Conservation (phyloP, 2,113 vertebrate species). For the Pimephales promelas region DNA sequence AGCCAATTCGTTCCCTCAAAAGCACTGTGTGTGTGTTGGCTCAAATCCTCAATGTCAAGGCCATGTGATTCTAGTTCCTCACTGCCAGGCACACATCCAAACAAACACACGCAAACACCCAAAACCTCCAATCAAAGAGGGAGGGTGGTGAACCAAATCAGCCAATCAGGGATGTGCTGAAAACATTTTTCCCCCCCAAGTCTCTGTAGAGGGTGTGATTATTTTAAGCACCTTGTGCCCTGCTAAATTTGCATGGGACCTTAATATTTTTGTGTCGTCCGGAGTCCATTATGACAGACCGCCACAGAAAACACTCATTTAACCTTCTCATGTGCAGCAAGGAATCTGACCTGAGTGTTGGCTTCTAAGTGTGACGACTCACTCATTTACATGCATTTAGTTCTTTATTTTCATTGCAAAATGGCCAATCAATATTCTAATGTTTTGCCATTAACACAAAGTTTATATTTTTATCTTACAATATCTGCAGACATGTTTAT, state of each 20-base stretch:
- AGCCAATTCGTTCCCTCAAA: not conserved
- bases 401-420: not conserved
- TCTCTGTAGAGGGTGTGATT: not conserved
- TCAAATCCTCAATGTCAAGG: not conserved
- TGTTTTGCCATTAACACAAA: not conserved
- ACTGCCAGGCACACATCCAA: conserved; percentile 11
- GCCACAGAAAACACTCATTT: not conserved
- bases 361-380: not conserved
- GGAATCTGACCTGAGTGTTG: not conserved
- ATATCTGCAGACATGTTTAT: not conserved
- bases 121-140: conserved; percentile 33
- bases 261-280: conserved; percentile 37
- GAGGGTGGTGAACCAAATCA: conserved; percentile 15
- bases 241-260: conserved; percentile 54
- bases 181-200: not conserved
- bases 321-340: conserved; percentile 19
- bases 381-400: not conserved
- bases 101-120: conserved; percentile 11
- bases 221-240: conserved; percentile 39
- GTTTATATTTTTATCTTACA: too few relatives aligned
- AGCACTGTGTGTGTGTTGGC: not conserved
- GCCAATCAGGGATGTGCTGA: conserved; percentile 37
- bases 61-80: conserved; percentile 43
- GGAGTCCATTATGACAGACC: not conserved
- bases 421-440: not conserved